Evolutionary conservation across 2,797 vertebrate genomes (phyloP).

Genomic region (Setipinna tenuifilis): DNA sequence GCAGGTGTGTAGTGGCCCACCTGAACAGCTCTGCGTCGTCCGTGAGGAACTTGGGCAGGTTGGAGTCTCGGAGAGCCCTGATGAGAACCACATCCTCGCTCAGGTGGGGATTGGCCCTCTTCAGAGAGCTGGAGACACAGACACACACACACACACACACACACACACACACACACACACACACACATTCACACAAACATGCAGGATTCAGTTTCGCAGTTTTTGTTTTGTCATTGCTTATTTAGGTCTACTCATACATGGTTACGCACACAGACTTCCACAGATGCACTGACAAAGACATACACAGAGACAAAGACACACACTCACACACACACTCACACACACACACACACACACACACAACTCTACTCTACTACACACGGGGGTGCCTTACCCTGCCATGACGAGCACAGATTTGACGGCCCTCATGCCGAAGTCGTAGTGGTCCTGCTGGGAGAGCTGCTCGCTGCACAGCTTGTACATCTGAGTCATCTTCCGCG

Average conservation of each 20-base stretch:
- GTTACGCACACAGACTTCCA: not conserved
- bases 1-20: constrained; percentile 55
- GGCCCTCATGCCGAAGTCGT: constrained; percentile 87
- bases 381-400: constrained; percentile 77
- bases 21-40: constrained; percentile 83
- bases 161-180: constrained; percentile 41
- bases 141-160: constrained; percentile 32
- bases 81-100: constrained; percentile 86
- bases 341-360: not conserved
- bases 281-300: not conserved
- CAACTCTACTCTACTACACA: no score
- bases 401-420: constrained; percentile 88
- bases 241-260: not conserved
- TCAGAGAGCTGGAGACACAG: constrained; percentile 75
- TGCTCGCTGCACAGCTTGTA: constrained; percentile 89
- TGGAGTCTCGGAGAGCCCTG: constrained; percentile 84
- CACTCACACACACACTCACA: constrained; percentile 8
- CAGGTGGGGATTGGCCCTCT: constrained; percentile 82
- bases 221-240: not conserved
- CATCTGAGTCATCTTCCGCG: constrained; percentile 89
- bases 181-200: not conserved
- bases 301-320: constrained; percentile 9
- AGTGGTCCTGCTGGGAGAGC: constrained; percentile 90
- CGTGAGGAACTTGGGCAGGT: constrained; percentile 84
- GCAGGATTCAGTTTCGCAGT: not conserved